phyloP scores from a whole-genome alignment of 2,113 vertebrate genomes.

The Mastomys natalensis region DNA sequence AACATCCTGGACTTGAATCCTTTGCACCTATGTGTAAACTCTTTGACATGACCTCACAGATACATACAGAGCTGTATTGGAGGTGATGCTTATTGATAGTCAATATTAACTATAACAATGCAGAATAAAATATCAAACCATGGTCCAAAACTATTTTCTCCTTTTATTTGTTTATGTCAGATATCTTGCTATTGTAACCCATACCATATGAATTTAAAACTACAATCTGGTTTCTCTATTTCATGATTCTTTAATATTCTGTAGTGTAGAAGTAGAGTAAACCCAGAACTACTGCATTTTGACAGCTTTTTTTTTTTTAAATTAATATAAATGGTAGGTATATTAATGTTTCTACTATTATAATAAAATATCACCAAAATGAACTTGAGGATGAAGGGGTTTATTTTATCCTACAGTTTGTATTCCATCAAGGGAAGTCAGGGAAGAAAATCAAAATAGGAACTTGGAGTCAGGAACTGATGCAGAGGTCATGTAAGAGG shows the following conservation, averaged over 20 bases:
- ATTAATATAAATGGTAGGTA: background rate
- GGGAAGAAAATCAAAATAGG: background rate
- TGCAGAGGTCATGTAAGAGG: background rate
- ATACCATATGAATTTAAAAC: background rate
- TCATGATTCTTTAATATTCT: background rate
- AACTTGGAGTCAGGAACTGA: background rate
- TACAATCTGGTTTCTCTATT: background rate
- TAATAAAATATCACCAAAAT: background rate
- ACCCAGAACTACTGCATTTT: background rate
- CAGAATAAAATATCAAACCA: background rate
- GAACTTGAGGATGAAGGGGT: background rate
- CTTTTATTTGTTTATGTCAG: background rate
- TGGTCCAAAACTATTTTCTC: background rate
- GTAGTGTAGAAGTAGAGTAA: background rate
- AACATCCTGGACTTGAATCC: background rate
- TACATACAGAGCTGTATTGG: background rate
- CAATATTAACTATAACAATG: background rate
- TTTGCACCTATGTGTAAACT: background rate
- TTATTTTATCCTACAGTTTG: background rate
- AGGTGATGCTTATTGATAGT: background rate
- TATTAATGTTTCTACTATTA: background rate
- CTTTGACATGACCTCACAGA: background rate
- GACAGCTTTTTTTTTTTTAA: background rate
- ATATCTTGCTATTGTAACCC: background rate
- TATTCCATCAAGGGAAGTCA: background rate